These are phyloP conservation scores for Betta splendens DNA, from an alignment of 2,797 vertebrate species.

Conservation along the genomic window DNA sequence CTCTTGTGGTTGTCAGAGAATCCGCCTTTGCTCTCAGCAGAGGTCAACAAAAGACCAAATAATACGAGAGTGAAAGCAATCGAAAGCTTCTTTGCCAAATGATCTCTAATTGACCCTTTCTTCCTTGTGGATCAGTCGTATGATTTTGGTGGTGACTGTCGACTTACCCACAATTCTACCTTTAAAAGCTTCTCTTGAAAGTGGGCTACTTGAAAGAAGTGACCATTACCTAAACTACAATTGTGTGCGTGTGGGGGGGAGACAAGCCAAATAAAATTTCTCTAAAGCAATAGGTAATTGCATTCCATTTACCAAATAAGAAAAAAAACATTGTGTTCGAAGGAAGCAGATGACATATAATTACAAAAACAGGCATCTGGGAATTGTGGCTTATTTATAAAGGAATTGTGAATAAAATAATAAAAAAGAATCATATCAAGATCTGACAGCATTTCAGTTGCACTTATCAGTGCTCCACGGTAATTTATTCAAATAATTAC, in stretches of 20 bases:
- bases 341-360: slow-evolving; percentile 49
- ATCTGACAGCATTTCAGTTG: slow-evolving; percentile 63
- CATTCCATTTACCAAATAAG: slow-evolving; percentile 65
- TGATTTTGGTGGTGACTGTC: slow-evolving; percentile 81
- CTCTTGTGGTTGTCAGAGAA: slow-evolving; percentile 83
- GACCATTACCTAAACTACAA: slow-evolving; percentile 85
- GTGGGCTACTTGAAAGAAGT: slow-evolving; percentile 79
- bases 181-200: slow-evolving; percentile 85
- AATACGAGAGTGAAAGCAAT: slow-evolving; percentile 87
- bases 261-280: slow-evolving; percentile 45
- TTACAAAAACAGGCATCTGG: slow-evolving; percentile 40
- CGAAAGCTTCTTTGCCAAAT: slow-evolving; percentile 96
- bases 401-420: slow-evolving; percentile 16
- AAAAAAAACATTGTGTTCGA: slow-evolving; percentile 41
- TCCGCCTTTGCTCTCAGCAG: slow-evolving; percentile 87
- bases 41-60: slow-evolving; percentile 93
- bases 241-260: slow-evolving; percentile 62
- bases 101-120: slow-evolving; percentile 98
- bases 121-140: slow-evolving; percentile 86
- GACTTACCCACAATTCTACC: slow-evolving; percentile 83
- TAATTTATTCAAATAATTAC: slow-evolving; percentile 73
- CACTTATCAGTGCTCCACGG: slow-evolving; percentile 45
- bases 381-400: slow-evolving; percentile 26
- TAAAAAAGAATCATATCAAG: slow-evolving; percentile 44
- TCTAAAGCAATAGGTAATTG: too few relatives aligned